Evolutionary conservation across 2,113 vertebrate genomes (phyloP), one percentile per base, ranked within the genome.

Genomic region (Gulo gulo): DNA sequence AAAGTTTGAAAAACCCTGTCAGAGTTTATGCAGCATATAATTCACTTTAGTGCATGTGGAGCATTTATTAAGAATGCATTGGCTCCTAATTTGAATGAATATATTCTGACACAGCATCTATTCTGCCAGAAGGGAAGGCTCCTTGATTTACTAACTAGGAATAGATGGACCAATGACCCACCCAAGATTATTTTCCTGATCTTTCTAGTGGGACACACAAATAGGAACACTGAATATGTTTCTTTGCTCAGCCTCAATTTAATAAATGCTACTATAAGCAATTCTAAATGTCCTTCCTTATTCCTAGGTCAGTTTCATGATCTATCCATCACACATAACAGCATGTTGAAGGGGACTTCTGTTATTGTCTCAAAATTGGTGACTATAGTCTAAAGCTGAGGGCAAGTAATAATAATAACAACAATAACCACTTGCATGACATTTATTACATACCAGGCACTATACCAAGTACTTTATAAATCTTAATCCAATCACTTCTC

Each of bases 1-100:
- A 96, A 98, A 98, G 97, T 97, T 98, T 97, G 50, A 91, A 98
- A 98, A 98, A 45, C 74, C 95, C 97, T 97, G 97, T 36, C 95
- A 88, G 88, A 97, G 96, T 94, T 98, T 92, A 83, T 20, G 12
- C 80, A 90, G 94, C 98, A 96, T 63, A 95, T 96, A 93, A 97
- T 97, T 98, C 90, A 96, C 85, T 94, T 97, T 96, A 95, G 59
- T 79, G 36, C 91, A 82, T 61, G 71, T 88, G 69, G 52, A 94
- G 84, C 23, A 67, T 94, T 98, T 0, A 0, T 69, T 97, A 95
- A 91, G 69, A 91, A 82, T 95, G 42, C 45, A 24, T 74, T 86
- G 45, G 90, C 83, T 98, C 94, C 97, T 97, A 96, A 93, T 84
- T 97, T 97, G 93, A 98, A 96, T 74, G 95, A 93, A 95, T 94